Percentiles rank a stretch among this genome's conserved stretches.
These are phyloP conservation scores for Paracanthobrama guichenoti DNA, from an alignment of 2,113 vertebrate species.

Conservation along the genomic window DNA sequence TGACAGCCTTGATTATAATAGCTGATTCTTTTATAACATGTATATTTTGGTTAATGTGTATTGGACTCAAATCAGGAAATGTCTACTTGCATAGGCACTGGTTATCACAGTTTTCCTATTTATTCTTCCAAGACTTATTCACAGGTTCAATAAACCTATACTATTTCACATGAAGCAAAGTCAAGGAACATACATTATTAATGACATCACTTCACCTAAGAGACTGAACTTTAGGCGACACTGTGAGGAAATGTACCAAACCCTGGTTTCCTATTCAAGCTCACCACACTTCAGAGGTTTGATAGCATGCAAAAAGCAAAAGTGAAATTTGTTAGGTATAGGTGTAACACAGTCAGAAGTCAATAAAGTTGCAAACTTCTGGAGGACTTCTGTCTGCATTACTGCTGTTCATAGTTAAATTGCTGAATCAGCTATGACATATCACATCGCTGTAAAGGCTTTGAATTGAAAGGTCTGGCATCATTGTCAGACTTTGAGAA, in stretches of 20 bases:
- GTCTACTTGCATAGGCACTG: not conserved
- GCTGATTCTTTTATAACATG: no score
- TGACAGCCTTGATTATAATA: no score
- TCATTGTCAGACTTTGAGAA: constrained; percentile 14
- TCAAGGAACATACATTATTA: not conserved
- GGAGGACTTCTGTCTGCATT: not conserved
- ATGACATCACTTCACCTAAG: not conserved
- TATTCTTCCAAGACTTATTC: constrained; percentile 1
- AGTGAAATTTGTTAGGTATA: not conserved
- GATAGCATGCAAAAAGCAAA: not conserved
- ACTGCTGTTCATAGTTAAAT: not conserved
- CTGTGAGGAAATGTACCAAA: constrained; percentile 4
- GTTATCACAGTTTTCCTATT: not conserved
- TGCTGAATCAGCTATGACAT: constrained; percentile 27
- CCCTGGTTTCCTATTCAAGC: not conserved
- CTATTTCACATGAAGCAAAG: constrained; percentile 29
- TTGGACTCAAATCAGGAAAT: not conserved
- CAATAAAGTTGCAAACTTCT: not conserved
- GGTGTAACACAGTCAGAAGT: not conserved
- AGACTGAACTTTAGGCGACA: not conserved
- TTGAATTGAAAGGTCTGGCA: not conserved
- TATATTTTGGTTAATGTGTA: no score
- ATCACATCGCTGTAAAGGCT: constrained; percentile 10
- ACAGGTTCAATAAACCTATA: not conserved
- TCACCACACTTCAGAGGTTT: not conserved